Evolutionary conservation across 2,888 invertebrate species (phyloP).

Genomic region (Drosophila pegasa): DNA sequence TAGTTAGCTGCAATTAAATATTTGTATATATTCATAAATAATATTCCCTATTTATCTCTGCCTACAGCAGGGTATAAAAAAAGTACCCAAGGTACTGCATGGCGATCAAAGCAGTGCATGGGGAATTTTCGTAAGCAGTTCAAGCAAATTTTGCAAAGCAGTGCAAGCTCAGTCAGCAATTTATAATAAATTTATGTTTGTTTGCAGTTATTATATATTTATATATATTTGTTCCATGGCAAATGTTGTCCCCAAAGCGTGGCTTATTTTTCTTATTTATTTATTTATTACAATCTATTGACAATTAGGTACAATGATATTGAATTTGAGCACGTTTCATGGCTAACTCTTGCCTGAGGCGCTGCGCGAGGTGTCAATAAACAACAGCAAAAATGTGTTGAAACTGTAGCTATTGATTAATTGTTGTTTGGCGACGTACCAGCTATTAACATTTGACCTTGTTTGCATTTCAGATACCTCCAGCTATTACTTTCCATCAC

Average conservation of each 20-base stretch:
- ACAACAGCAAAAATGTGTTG: constrained; percentile 30
- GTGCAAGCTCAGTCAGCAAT: neutral
- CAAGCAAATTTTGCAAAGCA: constrained; percentile 16
- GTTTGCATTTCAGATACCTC: constrained; percentile 79
- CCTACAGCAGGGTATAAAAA: neutral
- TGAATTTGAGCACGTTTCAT: constrained; percentile 50
- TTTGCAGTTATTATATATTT: neutral
- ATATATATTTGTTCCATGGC: constrained; percentile 33
- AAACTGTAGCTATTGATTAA: constrained; percentile 46
- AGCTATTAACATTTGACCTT: constrained; percentile 45
- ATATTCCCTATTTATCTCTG: neutral
- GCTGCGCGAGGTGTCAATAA: constrained; percentile 31
- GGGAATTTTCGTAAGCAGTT: constrained; percentile 22
- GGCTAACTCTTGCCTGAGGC: constrained; percentile 48
- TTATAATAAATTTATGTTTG: neutral
- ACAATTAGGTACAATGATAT: constrained; percentile 69
- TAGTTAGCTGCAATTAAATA: neutral
- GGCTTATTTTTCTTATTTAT: constrained; percentile 43
- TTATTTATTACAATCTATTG: constrained; percentile 72
- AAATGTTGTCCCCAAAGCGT: constrained; percentile 35
- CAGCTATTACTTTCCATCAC: constrained; percentile 82
- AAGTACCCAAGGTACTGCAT: neutral
- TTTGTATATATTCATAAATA: neutral
- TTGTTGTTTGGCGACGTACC: constrained; percentile 16
- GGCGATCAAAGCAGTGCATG: neutral